These are phyloP conservation scores for Boulengeromyrus knoepffleri DNA, from an alignment of 2,113 vertebrate genomes.

Conservation along the genomic window DNA sequence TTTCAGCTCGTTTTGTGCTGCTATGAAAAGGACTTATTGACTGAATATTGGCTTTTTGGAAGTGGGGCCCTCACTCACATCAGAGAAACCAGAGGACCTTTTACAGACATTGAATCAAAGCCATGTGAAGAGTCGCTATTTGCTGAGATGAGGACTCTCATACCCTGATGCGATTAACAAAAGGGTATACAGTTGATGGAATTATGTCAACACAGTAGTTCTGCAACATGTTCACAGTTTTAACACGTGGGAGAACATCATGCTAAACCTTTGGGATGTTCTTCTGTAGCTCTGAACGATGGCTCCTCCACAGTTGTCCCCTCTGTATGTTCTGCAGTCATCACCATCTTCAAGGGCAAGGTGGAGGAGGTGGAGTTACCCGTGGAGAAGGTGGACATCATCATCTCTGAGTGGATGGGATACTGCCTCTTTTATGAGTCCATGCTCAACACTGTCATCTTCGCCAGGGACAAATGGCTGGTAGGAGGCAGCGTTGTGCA, in stretches of 20 bases:
- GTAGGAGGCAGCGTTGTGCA: constrained; percentile 54
- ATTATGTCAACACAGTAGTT: neutral
- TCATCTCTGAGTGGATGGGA: constrained; percentile 98
- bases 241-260: neutral
- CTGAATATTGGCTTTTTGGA: neutral
- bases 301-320: neutral
- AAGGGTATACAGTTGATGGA: neutral
- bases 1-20: neutral
- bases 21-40: neutral
- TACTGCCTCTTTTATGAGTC: constrained; percentile 98
- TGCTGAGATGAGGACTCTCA: neutral
- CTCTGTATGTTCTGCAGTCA: constrained; percentile 64
- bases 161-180: neutral
- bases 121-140: neutral
- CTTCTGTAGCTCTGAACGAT: neutral
- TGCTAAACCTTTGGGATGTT: neutral
- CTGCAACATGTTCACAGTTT: neutral
- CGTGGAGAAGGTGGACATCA: constrained; percentile 94
- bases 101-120: neutral
- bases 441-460: constrained; percentile 98
- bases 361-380: constrained; percentile 96
- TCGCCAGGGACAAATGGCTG: constrained; percentile 97
- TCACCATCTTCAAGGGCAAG: constrained; percentile 97
- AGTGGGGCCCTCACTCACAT: neutral
- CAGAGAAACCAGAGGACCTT: neutral